phyloP scores from a whole-genome alignment of 2,113 vertebrate species.

The Harpagus bidentatus region DNA sequence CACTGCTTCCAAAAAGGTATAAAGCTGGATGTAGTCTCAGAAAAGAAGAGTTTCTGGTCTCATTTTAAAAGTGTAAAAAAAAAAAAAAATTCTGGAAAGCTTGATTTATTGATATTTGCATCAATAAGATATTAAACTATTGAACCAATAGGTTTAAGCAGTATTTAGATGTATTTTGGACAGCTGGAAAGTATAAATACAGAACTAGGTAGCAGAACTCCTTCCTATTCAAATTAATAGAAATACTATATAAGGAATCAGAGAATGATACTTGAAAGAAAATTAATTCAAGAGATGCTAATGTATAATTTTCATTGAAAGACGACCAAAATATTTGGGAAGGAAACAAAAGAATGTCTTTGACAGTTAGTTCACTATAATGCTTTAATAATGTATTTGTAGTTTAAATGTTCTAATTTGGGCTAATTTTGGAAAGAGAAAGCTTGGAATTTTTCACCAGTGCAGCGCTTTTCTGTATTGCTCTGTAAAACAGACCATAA shows the following conservation, averaged over 20 bases:
- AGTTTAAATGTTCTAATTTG: slow-evolving; percentile 11
- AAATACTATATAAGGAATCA: not conserved
- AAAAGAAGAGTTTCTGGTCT: not conserved
- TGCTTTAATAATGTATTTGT: slow-evolving; percentile 38
- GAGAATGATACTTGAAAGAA: slow-evolving; percentile 7
- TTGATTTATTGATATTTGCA: not conserved
- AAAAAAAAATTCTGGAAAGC: not conserved
- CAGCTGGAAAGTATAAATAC: not conserved
- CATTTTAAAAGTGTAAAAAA: not conserved
- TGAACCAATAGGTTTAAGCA: not conserved
- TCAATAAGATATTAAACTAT: not conserved
- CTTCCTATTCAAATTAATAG: not conserved
- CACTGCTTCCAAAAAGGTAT: not conserved
- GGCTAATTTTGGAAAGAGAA: not conserved
- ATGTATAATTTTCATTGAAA: slow-evolving; percentile 48
- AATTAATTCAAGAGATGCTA: slow-evolving; percentile 15
- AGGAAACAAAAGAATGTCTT: slow-evolving; percentile 22
- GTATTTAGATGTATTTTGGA: not conserved
- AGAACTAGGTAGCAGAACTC: not conserved
- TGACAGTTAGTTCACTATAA: not conserved
- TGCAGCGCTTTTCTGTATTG: not conserved
- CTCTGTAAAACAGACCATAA: not conserved
- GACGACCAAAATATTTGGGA: slow-evolving; percentile 29
- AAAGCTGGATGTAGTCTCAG: not conserved
- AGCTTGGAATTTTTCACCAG: not conserved